Evolutionary conservation across 92 coral and sea anemone genomes (phyloP).

Genomic region (Parazoanthus darwini): DNA sequence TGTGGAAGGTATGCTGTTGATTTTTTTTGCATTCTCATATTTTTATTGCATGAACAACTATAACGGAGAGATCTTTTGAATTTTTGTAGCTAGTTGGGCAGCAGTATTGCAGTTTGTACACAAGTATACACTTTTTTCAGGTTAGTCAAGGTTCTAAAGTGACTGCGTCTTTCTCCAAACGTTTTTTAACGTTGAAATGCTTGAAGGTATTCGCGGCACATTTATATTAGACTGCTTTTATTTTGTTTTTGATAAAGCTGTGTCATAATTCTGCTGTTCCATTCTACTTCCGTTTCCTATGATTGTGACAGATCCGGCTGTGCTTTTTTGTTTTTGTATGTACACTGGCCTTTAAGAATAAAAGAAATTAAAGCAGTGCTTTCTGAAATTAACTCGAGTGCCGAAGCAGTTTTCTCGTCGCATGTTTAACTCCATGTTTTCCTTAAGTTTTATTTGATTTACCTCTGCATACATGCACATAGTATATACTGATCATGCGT

Average conservation of each 20-base stretch:
- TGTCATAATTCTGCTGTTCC: background rate
- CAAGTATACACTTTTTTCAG: conserved; percentile 41
- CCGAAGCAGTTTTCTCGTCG: too few relatives aligned
- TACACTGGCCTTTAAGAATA: background rate
- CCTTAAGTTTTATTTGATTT: background rate
- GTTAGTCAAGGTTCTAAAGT: conserved; percentile 2
- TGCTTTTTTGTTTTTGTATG: background rate
- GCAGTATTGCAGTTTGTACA: conserved; percentile 43
- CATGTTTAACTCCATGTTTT: too few relatives aligned
- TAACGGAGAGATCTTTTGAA: conserved; percentile 19
- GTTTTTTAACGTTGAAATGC: background rate
- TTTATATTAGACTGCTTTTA: too few relatives aligned
- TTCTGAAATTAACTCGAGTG: background rate
- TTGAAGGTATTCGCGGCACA: background rate
- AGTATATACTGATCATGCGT: background rate
- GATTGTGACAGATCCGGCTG: background rate
- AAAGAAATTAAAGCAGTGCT: background rate
- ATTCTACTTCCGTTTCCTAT: background rate
- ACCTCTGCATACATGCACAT: background rate
- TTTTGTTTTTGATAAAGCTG: background rate
- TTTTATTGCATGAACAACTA: background rate
- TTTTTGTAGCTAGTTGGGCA: conserved; percentile 44
- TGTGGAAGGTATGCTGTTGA: conserved; percentile 12
- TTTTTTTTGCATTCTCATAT: background rate
- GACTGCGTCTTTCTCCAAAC: background rate